A percentile compares a stretch with the other conserved stretches of the same genome.
Evolutionary conservation across 2,888 invertebrate species (phyloP).

Genomic region (Timandra comae): DNA sequence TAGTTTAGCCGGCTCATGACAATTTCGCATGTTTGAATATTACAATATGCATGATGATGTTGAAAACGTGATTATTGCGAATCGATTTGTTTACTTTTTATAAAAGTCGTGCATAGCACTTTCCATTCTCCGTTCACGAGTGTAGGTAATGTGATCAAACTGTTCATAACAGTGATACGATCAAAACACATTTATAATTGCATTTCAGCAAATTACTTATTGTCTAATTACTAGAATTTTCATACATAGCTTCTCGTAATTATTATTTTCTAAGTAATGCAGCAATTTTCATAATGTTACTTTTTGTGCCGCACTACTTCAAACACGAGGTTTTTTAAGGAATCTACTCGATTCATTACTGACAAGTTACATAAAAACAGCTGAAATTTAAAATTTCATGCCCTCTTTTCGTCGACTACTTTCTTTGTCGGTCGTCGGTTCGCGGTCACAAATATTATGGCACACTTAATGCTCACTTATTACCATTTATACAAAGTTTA

Average conservation of each 20-base stretch:
- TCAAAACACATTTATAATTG: constrained; percentile 1
- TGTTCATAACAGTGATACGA: constrained; percentile 31
- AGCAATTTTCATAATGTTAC: too few relatives aligned
- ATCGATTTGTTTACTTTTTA: constrained; percentile 21
- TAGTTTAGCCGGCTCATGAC: constrained; percentile 20
- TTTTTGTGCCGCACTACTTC: too few relatives aligned
- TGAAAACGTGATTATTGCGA: constrained; percentile 32
- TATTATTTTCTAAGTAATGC: too few relatives aligned
- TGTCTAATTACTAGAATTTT: neutral
- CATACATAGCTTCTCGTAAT: neutral
- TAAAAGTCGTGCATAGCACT: constrained; percentile 25
- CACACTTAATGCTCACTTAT: too few relatives aligned
- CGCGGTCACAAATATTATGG: too few relatives aligned
- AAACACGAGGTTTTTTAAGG: too few relatives aligned
- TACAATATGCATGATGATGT: constrained; percentile 30
- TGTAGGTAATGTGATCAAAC: constrained; percentile 32
- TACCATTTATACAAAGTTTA: too few relatives aligned
- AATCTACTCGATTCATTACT: too few relatives aligned
- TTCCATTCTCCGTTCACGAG: constrained; percentile 40
- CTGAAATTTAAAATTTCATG: too few relatives aligned
- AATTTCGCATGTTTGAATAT: constrained; percentile 24
- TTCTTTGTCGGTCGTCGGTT: too few relatives aligned
- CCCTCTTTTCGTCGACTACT: too few relatives aligned
- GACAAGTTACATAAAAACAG: too few relatives aligned
- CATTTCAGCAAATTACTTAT: neutral